phyloP scores from a whole-genome alignment of 1,140 invertebrate genomes.

The Phymastichus coffea region DNA sequence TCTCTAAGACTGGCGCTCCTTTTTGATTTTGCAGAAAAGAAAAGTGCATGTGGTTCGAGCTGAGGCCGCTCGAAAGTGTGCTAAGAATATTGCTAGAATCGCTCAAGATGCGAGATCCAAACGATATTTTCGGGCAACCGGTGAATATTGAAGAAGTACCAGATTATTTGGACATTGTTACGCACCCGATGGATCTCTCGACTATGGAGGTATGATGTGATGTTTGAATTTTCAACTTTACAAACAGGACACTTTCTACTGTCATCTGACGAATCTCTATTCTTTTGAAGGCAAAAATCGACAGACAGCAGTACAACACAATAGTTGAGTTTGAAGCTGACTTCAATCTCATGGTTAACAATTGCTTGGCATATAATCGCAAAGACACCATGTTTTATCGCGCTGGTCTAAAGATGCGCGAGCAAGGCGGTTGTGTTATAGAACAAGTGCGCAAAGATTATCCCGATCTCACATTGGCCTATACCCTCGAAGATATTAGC shows the following conservation, averaged over 20 bases:
- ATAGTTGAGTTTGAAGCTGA: constrained; percentile 83
- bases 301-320: constrained; percentile 73
- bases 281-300: constrained; percentile 64
- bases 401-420: constrained; percentile 83
- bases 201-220: constrained; percentile 72
- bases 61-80: constrained; percentile 80
- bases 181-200: constrained; percentile 93
- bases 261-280: constrained; percentile 6
- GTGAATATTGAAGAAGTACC: constrained; percentile 89
- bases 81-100: constrained; percentile 74
- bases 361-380: constrained; percentile 93
- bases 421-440: constrained; percentile 78
- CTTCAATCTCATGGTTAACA: constrained; percentile 92
- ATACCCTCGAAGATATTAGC: background rate
- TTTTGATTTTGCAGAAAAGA: constrained; percentile 65
- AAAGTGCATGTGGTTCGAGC: constrained; percentile 75
- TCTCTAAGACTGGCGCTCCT: too few relatives aligned
- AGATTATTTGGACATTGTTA: constrained; percentile 90
- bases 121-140: constrained; percentile 89
- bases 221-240: background rate
- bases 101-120: constrained; percentile 77
- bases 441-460: constrained; percentile 70
- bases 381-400: constrained; percentile 88
- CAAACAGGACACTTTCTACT: background rate
- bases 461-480: constrained; percentile 36